Percentiles rank a stretch among this genome's conserved stretches.
Evolutionary conservation across 2,797 vertebrate genomes (phyloP).

Genomic region (Poeciliopsis paucimaculata): DNA sequence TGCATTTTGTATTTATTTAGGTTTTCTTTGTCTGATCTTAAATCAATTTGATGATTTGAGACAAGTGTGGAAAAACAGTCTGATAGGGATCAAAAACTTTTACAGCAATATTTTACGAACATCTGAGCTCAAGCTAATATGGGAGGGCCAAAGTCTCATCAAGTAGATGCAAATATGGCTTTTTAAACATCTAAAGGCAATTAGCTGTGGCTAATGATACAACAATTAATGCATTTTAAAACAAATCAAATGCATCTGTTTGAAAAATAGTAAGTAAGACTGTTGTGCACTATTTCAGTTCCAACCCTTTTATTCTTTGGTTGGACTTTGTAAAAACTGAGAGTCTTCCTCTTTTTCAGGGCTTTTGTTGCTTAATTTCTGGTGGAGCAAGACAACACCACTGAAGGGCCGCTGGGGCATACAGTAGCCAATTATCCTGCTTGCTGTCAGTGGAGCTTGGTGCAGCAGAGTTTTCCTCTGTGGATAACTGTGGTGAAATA

Average conservation of each 20-base stretch:
- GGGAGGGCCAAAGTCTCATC: neutral
- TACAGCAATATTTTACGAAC: neutral
- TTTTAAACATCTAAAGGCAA: slow-evolving; percentile 5
- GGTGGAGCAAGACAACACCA: slow-evolving; percentile 26
- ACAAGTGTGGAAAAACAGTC: neutral
- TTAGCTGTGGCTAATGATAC: neutral
- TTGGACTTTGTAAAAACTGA: neutral
- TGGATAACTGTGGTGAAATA: slow-evolving; percentile 21
- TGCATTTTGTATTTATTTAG: neutral
- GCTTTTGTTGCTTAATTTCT: slow-evolving; percentile 35
- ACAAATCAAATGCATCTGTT: neutral
- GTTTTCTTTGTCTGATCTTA: neutral
- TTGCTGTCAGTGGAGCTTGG: slow-evolving; percentile 29
- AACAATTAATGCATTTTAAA: neutral
- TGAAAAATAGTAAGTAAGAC: neutral
- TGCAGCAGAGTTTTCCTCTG: slow-evolving; percentile 14
- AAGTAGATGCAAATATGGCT: neutral
- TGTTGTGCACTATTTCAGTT: neutral
- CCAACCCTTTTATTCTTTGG: neutral
- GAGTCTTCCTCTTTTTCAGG: neutral
- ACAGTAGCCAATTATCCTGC: slow-evolving; percentile 46
- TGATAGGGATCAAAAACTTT: neutral
- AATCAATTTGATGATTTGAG: neutral
- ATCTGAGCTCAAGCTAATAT: slow-evolving; percentile 5
- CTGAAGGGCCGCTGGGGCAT: slow-evolving; percentile 24